Percentiles rank a stretch among this genome's conserved stretches.
Evolutionary conservation across 35 echinoderm and acorn worm genomes (phyloP).

Genomic region (Ophioderma brevispina): DNA sequence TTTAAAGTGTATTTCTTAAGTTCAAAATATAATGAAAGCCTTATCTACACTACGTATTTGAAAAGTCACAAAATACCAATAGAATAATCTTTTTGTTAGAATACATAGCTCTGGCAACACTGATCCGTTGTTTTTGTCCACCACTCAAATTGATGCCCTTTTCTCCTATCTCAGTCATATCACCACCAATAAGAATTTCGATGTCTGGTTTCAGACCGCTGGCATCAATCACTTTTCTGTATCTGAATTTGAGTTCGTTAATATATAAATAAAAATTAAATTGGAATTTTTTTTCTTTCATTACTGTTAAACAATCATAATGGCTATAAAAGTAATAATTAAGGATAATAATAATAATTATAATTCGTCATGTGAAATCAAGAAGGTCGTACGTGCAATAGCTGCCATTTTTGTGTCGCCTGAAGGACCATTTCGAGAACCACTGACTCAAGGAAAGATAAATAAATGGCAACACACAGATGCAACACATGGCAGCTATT

Average conservation of each 20-base stretch:
- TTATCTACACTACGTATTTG: too few species aligned
- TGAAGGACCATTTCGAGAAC: too few species aligned
- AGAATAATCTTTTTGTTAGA: conserved; percentile 71
- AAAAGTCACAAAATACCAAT: conserved; percentile 39
- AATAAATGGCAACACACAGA: too few species aligned
- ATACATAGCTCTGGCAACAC: conserved; percentile 79
- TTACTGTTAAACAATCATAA: background rate
- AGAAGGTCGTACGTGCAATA: too few species aligned
- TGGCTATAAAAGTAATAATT: too few species aligned
- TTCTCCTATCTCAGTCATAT: conserved; percentile 87
- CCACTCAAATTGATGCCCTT: conserved; percentile 82
- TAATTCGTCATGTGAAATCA: too few species aligned
- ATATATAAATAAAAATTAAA: background rate
- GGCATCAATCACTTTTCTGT: conserved; percentile 47
- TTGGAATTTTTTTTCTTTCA: background rate
- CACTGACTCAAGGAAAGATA: too few species aligned
- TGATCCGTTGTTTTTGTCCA: conserved; percentile 83
- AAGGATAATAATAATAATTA: too few species aligned
- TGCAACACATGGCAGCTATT: too few species aligned
- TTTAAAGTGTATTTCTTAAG: too few species aligned
- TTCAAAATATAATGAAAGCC: too few species aligned
- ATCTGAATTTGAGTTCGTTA: background rate
- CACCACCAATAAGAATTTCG: conserved; percentile 58
- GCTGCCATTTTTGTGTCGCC: too few species aligned
- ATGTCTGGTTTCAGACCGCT: conserved; percentile 66